Evolutionary conservation across 2,797 vertebrate genomes (phyloP), one percentile per base, ranked within the genome.

Genomic region (Esox masquinongy): DNA sequence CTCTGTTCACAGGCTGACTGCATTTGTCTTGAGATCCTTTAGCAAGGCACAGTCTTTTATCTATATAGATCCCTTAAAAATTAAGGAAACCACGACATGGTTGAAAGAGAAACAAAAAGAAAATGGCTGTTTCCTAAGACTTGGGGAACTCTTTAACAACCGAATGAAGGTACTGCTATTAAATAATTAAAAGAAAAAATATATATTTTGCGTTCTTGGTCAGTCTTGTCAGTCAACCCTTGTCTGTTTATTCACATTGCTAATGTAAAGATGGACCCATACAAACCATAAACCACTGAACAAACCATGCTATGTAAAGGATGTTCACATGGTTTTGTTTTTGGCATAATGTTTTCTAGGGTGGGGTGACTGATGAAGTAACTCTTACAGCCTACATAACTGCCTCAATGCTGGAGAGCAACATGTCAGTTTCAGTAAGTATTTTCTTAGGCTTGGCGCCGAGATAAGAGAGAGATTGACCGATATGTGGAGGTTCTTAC

Each of bases 1-100:
- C 39, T 71, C 16, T 31, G 17, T 68, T 78, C 82, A 74, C 64
- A 96, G 95, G 95, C 82, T 97, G 84, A 97, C 96, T 2, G 92
- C 96, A 2, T 95, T 97, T 81, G 95, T 97, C 19, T 71, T 95
- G 82, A 94, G 94, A 79, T 92, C 93, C 0, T 96, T 96, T 74
- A 83, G 85, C 78, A 94, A 94, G 86, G 95, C 95, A 26, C 79
- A 26, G 66, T 39, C 85, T 29, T 94, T 94, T 69, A 88, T 95
- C 82, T 93, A 91, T 79, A 94, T 95, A n/a, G 95, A 96, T 63
- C 90, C 93, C 19, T 29, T 36, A 16, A 91, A 81, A 7, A 90
- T 95, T 36, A 50, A 86, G 5, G 53, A 87, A 49, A 88, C 95
- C 6, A 86, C 88, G 63, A 24, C 7, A 19, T 96, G 95, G 93